phyloP scores from a whole-genome alignment of 2,113 vertebrate genomes.

The Callipepla californica region DNA sequence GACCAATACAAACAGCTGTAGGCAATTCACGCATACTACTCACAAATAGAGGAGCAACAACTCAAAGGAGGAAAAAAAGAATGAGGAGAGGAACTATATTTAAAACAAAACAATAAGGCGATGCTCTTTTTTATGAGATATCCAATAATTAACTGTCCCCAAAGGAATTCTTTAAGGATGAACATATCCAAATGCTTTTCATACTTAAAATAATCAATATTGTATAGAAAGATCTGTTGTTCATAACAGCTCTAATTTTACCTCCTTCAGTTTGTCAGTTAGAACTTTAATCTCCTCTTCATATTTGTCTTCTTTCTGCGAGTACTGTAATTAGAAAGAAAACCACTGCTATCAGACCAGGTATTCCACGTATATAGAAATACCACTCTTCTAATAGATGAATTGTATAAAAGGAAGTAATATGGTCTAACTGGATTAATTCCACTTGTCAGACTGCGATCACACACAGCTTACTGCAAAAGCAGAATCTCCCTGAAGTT shows the following conservation, averaged over 20 bases:
- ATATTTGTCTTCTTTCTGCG: conserved; percentile 98
- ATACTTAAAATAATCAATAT: not conserved
- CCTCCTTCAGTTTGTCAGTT: conserved; percentile 99
- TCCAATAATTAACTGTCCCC: not conserved
- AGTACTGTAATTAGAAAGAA: conserved; percentile 89
- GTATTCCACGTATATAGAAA: not conserved
- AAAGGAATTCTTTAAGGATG: not conserved
- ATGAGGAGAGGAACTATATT: not conserved
- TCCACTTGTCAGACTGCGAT: not conserved
- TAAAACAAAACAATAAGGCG: not conserved
- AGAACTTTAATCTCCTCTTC: conserved; percentile 99
- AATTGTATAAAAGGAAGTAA: not conserved
- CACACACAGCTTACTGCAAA: not conserved
- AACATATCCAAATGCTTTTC: not conserved
- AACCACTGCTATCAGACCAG: conserved; percentile 52
- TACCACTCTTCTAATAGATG: not conserved
- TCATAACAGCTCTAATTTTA: conserved; percentile 59
- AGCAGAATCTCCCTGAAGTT: not conserved
- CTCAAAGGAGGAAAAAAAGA: not conserved
- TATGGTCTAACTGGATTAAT: not conserved
- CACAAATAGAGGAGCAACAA: not conserved
- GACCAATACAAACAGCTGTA: not conserved
- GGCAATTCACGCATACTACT: not conserved
- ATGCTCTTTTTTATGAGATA: not conserved
- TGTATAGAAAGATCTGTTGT: not conserved